A percentile compares a stretch with the other conserved stretches of the same genome.
Conservation (phyloP, 2,113 vertebrate species). For the Heterotis niloticus region DNA sequence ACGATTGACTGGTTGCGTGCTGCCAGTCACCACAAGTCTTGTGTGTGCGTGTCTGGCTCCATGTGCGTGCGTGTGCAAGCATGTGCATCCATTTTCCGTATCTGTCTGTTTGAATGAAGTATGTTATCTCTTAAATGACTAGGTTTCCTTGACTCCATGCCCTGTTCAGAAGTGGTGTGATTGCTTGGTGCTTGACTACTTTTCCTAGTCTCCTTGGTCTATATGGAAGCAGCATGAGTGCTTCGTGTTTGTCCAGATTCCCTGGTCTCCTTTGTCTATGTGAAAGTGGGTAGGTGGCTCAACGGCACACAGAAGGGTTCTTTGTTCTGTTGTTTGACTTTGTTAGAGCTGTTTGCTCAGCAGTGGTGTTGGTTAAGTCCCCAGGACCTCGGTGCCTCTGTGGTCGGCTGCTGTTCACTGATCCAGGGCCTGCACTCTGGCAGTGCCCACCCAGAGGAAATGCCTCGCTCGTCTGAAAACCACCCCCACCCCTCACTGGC, state of each 20-base stretch:
- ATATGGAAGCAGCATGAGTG: background rate
- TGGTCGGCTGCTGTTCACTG: background rate
- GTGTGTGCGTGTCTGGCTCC: background rate
- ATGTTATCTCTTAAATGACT: background rate
- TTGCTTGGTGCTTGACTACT: background rate
- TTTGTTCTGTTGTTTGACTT: conserved; percentile 25
- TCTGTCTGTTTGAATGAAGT: background rate
- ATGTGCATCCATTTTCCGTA: background rate
- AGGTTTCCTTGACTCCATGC: too few species aligned
- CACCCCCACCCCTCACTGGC: conserved; percentile 4
- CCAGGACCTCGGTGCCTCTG: background rate
- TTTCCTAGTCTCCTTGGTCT: background rate
- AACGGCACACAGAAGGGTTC: conserved; percentile 10
- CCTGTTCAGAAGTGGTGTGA: background rate
- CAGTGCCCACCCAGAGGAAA: conserved; percentile 7
- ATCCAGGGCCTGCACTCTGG: background rate
- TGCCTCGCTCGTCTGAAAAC: background rate
- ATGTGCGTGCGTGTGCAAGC: conserved; percentile 1
- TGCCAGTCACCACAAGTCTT: background rate
- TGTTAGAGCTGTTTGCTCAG: conserved; percentile 25
- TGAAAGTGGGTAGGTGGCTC: conserved; percentile 11
- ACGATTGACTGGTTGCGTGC: background rate
- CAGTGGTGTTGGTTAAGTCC: conserved; percentile 4
- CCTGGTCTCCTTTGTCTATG: background rate
- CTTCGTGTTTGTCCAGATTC: background rate